Base-by-base conservation (phyloP, 1,140 invertebrate species). In the Drosophila arizonae region DNA sequence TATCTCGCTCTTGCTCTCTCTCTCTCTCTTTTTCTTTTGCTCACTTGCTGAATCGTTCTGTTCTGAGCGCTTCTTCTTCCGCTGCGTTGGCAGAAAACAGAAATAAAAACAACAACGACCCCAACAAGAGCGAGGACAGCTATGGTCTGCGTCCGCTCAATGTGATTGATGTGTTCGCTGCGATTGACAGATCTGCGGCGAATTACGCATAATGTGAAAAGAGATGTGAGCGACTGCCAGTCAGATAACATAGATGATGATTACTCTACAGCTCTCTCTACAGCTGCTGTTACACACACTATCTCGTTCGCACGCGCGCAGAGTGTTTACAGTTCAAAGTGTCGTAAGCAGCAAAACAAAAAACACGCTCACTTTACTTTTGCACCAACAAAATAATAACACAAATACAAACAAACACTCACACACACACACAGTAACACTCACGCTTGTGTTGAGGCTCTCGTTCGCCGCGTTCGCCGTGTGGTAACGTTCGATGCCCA, bases 401-500 rank as follows among this genome's bases (percentile, higher is more conserved):
- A 52, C 33, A 71, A 15, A 41, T 17, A 58, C 15, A 60, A 50
- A 50, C 17, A 55, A 4, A 43, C 51, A 50, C 39, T 64, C 46
- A 54, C 30, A 64, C 5, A 21, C 5, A 21, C 15, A 51, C 30
- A 43, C 45, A 58, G 24, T 43, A 24, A 26, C 64, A 74, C 67
- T 74, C 66, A 70, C 67, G 46, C 55, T 64, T 30, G 13, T 70
- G 57, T 64, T 77, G 63, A 64, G 36, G 60, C 69, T 63, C 65
- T 45, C 81, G 77, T 70, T 73, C 69, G 72, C 57, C 77, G 67
- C 81, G 56, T 46, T 60, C 43, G 74, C 74, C 81, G 81, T 78
- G 70, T 81, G 75, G 71, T 79, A 72, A 81, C 81, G 79, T 69
- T 79, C 79, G 81, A 68, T 77, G 82, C 66, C 84, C 80, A 87